Evolutionary conservation across 1,140 invertebrate species (phyloP).

Genomic region (Drosophila sproati): DNA sequence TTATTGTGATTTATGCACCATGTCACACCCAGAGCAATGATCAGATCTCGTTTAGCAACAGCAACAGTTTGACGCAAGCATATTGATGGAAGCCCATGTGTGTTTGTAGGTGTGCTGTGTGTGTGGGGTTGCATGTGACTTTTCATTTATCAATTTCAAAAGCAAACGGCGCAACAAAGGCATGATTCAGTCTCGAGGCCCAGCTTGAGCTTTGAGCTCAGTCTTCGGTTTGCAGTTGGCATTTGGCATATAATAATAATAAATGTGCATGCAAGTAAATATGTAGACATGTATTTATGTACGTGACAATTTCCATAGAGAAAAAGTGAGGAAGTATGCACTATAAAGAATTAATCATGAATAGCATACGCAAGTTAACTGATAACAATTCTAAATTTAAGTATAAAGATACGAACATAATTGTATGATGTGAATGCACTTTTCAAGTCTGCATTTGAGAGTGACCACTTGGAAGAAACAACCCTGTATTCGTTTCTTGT

Average conservation of each 20-base stretch:
- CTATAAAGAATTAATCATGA: slow-evolving; percentile 42
- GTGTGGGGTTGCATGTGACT: slow-evolving; percentile 31
- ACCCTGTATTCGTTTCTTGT: slow-evolving; percentile 1
- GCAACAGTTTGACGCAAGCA: slow-evolving; percentile 37
- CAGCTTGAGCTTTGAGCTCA: slow-evolving; percentile 11
- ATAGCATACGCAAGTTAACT: slow-evolving; percentile 36
- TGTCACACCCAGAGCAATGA: slow-evolving; percentile 33
- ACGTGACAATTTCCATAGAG: slow-evolving; percentile 65
- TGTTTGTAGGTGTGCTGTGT: background rate
- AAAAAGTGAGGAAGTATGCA: slow-evolving; percentile 47
- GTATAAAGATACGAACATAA: slow-evolving; percentile 12
- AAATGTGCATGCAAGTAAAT: background rate
- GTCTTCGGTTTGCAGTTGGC: slow-evolving; percentile 28
- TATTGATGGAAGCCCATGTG: slow-evolving; percentile 11
- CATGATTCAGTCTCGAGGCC: slow-evolving; percentile 38
- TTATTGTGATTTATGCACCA: slow-evolving; percentile 41
- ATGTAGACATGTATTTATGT: slow-evolving; percentile 20
- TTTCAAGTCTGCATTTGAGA: background rate
- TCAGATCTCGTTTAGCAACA: slow-evolving; percentile 19
- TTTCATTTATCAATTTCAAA: slow-evolving; percentile 62
- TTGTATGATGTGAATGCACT: background rate
- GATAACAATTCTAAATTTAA: slow-evolving; percentile 33
- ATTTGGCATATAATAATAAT: slow-evolving; percentile 20
- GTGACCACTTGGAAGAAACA: slow-evolving; percentile 13
- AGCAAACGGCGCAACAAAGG: slow-evolving; percentile 56